Base-by-base conservation (phyloP, 2,888 invertebrate genomes). In the Melipona beecheii region DNA sequence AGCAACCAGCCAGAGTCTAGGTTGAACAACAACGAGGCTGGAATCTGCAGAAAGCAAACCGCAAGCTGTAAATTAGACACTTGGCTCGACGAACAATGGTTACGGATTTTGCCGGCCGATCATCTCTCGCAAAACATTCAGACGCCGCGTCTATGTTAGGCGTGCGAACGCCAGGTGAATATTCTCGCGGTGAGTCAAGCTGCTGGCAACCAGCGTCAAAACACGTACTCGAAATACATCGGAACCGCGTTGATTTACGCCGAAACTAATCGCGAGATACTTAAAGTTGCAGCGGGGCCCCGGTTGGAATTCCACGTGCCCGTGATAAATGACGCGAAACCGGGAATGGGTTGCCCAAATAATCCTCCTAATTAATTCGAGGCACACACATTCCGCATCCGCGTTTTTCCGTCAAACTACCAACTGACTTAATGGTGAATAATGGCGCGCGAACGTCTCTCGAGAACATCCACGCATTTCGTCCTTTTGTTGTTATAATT, bases 221-320 rank as follows among this genome's bases (percentile, higher is more conserved):
- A 72, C 75, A 71, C 66, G 54, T 21, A 74, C 82, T 75, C 75
- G 66, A 75, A 83, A 83, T 81, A 83, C 83, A 83, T 83, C 82
- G 68, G 83, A 68, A 68, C 70, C 56, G 50, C 31, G 75, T 68
- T 83, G 72, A 83, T 81, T 81, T 81, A 81, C 72, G 50, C 56
- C n/a, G 81, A 68, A 83, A 83, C 68, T 50, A 81, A 81, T 72
- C 75, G 71, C 66, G 60, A 60, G 66, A 69, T 83, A 62, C 82
- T 75, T 62, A 75, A 81, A 81, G 56, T 81, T 72, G 72, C 82
- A 75, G 71, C 9, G 43, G 31, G 24, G 36, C 62, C 60, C 15
- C 62, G 43, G 43, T 68, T 36, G 49, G 75, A 72, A 72, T 62
- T 81, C 9, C 43, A 19, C 27, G 56, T n/a, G 70, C 19, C 50